Percentiles rank a stretch among this genome's conserved stretches.
Evolutionary conservation across 1,140 invertebrate genomes (phyloP).

Genomic region (Nasonia vitripennis): DNA sequence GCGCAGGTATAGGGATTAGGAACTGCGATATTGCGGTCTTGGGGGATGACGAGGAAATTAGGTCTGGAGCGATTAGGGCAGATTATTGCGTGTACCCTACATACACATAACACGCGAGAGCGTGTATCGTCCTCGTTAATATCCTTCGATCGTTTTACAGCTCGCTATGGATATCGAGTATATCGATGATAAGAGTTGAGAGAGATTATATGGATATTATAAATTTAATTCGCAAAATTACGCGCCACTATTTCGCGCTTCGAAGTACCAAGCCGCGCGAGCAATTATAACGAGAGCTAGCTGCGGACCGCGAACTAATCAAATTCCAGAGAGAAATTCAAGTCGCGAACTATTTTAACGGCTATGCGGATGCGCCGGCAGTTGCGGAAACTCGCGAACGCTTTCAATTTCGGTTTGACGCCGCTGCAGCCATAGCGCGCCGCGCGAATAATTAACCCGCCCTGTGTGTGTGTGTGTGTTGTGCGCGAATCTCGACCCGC

Average conservation of each 20-base stretch:
- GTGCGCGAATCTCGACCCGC: neutral
- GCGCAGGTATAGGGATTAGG: neutral
- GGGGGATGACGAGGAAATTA: neutral
- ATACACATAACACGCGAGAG: too few relatives aligned
- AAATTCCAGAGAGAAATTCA: slow-evolving; percentile 4
- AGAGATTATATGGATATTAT: too few relatives aligned
- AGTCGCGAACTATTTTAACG: neutral
- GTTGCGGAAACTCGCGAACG: neutral
- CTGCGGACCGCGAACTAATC: neutral
- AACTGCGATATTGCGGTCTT: neutral
- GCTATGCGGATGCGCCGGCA: neutral
- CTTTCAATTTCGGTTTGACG: slow-evolving; percentile 20
- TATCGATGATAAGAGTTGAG: too few relatives aligned
- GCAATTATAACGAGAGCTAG: neutral
- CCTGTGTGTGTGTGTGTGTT: neutral
- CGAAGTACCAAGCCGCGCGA: neutral
- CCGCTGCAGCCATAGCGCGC: neutral
- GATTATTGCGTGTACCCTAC: slow-evolving; percentile 9
- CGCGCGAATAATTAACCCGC: slow-evolving; percentile 12
- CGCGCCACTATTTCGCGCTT: too few relatives aligned
- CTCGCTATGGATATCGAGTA: too few relatives aligned
- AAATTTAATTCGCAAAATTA: too few relatives aligned
- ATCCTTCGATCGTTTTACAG: neutral
- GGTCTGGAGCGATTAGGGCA: neutral
- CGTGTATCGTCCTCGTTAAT: neutral